phyloP scores from a whole-genome alignment of 2,797 vertebrate genomes.

The Fratercula arctica region DNA sequence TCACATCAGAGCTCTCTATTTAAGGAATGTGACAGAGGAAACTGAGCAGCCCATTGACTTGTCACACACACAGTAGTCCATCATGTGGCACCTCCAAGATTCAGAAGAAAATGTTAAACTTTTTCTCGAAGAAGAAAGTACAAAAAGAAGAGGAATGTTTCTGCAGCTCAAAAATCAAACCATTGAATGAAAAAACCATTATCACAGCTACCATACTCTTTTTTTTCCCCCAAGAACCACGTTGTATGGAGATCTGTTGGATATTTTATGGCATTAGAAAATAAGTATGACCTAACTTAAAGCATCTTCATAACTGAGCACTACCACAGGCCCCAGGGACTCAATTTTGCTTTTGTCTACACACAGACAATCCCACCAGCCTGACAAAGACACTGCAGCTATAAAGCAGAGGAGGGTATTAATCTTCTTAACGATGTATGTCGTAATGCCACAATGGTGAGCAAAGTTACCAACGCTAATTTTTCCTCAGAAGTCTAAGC shows the following conservation, averaged over 20 bases:
- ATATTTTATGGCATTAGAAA: background rate
- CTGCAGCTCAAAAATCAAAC: background rate
- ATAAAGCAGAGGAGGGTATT: background rate
- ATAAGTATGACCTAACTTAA: background rate
- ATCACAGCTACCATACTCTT: background rate
- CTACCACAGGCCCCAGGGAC: background rate
- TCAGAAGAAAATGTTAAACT: background rate
- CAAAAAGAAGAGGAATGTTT: background rate
- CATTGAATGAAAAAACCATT: background rate
- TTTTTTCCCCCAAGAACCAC: accelerated
- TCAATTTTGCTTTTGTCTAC: background rate
- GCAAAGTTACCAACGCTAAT: background rate
- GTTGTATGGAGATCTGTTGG: background rate
- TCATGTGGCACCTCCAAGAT: accelerated
- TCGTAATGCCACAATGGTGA: background rate
- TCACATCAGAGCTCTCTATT: background rate
- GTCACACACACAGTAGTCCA: background rate
- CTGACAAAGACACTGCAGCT: background rate
- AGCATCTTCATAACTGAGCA: background rate
- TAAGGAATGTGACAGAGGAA: background rate
- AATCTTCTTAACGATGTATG: accelerated
- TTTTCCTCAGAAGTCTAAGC: background rate
- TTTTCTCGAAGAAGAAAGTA: background rate
- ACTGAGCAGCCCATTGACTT: background rate
- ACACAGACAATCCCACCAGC: background rate